phyloP scores from a whole-genome alignment of 2,888 invertebrate species.

The Octonoba sinensis region DNA sequence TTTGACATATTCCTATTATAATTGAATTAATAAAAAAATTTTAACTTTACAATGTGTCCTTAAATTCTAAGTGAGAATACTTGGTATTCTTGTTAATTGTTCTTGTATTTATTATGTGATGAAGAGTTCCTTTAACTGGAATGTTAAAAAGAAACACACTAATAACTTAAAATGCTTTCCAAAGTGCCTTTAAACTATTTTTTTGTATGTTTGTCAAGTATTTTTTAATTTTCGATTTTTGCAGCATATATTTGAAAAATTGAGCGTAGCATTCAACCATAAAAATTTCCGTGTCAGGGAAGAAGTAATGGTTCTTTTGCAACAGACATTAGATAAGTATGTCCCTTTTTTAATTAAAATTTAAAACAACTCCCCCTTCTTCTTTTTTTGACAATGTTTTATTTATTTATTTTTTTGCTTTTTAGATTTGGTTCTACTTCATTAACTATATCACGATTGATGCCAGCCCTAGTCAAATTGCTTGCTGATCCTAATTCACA shows the following conservation, averaged over 20 bases:
- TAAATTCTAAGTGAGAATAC: not conserved
- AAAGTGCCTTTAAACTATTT: not conserved
- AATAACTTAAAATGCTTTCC: not conserved
- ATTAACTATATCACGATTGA: constrained; percentile 83
- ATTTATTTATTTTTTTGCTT: constrained; percentile 62
- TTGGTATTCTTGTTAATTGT: not conserved
- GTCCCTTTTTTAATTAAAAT: constrained; percentile 68
- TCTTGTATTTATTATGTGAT: not conserved
- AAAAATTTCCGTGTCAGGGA: constrained; percentile 94
- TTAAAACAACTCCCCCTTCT: not conserved
- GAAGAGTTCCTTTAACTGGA: too few relatives aligned
- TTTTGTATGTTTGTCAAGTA: not conserved
- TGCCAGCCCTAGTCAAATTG: constrained; percentile 85
- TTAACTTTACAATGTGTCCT: too few relatives aligned
- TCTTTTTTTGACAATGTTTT: not conserved
- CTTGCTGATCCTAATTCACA: constrained; percentile 88
- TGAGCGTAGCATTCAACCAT: constrained; percentile 82
- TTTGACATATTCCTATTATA: too few relatives aligned
- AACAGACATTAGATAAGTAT: constrained; percentile 86
- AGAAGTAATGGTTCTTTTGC: constrained; percentile 86
- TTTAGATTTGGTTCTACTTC: constrained; percentile 87
- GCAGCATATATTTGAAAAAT: constrained; percentile 80
- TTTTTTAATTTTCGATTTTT: constrained; percentile 55
- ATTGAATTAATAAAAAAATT: too few relatives aligned
- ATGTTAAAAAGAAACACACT: not conserved